Conservation (phyloP, 2,797 vertebrate genomes). For the Pseudochromis fuscus region DNA sequence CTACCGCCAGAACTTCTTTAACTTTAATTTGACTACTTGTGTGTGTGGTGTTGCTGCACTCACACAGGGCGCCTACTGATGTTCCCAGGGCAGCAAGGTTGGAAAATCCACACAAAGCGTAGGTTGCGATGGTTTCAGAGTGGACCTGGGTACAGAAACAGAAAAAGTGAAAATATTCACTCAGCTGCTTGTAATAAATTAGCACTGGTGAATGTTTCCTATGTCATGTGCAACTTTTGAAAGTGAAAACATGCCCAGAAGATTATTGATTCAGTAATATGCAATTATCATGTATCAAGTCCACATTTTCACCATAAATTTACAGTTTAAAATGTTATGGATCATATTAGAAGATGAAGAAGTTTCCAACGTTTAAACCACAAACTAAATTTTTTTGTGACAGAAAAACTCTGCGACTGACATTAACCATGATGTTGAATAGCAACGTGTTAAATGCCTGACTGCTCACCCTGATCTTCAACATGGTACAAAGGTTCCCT, state of each 20-base stretch:
- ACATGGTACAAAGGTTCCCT: not conserved
- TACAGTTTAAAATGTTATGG: not conserved
- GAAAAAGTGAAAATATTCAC: not conserved
- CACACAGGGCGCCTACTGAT: slow-evolving; percentile 86
- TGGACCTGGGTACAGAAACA: slow-evolving; percentile 80
- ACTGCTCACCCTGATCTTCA: not conserved
- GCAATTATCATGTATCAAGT: not conserved
- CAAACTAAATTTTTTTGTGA: not conserved
- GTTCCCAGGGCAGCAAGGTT: slow-evolving; percentile 90
- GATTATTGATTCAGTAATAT: not conserved
- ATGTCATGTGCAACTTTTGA: not conserved
- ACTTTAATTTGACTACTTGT: not conserved
- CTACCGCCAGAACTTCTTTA: not conserved
- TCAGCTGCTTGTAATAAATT: not conserved
- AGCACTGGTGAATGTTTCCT: not conserved
- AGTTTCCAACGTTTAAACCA: no score
- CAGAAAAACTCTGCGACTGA: not conserved
- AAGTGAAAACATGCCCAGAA: not conserved
- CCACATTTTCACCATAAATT: not conserved
- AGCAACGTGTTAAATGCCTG: no score
- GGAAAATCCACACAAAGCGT: slow-evolving; percentile 92
- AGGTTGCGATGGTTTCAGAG: slow-evolving; percentile 91
- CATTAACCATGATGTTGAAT: no score
- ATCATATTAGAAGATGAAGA: not conserved
- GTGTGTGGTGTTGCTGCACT: slow-evolving; percentile 64